Evolutionary conservation across 1,140 invertebrate genomes (phyloP).

Genomic region (Portunus trituberculatus): DNA sequence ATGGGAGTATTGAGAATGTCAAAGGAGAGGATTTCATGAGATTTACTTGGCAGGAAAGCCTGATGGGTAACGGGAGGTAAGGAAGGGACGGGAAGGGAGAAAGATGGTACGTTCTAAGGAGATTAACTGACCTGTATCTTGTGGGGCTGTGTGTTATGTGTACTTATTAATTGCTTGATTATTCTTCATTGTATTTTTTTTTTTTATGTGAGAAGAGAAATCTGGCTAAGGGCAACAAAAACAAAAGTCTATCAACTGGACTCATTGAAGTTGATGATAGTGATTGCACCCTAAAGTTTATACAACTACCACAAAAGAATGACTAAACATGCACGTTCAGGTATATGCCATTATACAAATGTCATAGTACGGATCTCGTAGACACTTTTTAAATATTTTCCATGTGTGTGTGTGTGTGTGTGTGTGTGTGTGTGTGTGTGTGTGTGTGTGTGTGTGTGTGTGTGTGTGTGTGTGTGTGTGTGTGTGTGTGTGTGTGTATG

Average conservation of each 20-base stretch:
- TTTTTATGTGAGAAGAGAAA: too few relatives aligned
- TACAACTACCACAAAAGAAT: too few relatives aligned
- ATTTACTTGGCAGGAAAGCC: slow-evolving; percentile 38
- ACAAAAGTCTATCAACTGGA: too few relatives aligned
- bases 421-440: neutral
- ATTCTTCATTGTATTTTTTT: too few relatives aligned
- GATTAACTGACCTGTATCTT: too few relatives aligned
- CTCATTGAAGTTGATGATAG: too few relatives aligned
- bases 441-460: neutral
- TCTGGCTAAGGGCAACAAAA: too few relatives aligned
- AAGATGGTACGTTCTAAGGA: neutral
- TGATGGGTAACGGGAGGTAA: neutral
- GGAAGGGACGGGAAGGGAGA: neutral
- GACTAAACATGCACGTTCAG: too few relatives aligned
- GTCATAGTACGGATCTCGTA: neutral
- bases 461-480: neutral
- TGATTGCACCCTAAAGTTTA: too few relatives aligned
- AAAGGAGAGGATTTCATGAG: slow-evolving; percentile 58
- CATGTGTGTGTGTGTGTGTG: neutral
- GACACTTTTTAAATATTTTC: neutral
- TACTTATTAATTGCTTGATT: too few relatives aligned
- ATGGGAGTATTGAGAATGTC: slow-evolving; percentile 31
- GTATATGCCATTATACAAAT: neutral
- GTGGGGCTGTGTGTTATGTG: too few relatives aligned
- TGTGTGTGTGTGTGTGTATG: neutral